phyloP scores from a whole-genome alignment of 2,113 vertebrate species.

The Argyrosomus japonicus region DNA sequence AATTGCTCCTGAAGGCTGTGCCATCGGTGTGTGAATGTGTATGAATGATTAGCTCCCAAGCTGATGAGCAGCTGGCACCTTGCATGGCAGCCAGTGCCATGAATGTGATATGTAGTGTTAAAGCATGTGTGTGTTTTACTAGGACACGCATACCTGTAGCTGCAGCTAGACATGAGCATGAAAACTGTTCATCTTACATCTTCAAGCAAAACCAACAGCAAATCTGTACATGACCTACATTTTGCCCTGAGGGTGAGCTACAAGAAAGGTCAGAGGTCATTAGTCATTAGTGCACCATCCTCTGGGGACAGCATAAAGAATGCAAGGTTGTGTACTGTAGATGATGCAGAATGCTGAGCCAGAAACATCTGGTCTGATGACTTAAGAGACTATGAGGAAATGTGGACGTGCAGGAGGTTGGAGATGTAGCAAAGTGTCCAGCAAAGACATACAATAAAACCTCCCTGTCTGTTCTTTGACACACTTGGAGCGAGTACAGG shows the following conservation, averaged over 20 bases:
- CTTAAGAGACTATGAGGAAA: neutral
- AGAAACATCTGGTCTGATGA: neutral
- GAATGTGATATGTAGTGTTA: too few relatives aligned
- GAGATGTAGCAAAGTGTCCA: neutral
- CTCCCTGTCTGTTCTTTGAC: neutral
- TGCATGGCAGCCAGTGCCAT: too few relatives aligned
- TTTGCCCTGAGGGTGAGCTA: neutral
- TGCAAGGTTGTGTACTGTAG: too few relatives aligned
- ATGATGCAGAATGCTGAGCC: neutral
- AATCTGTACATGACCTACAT: neutral
- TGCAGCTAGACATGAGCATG: neutral
- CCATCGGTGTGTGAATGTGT: too few relatives aligned
- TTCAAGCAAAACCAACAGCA: neutral
- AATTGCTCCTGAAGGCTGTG: too few relatives aligned
- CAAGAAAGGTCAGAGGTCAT: neutral
- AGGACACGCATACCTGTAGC: slow-evolving; percentile 5
- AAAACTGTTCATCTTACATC: neutral
- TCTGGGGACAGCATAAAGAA: neutral
- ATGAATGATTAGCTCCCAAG: too few relatives aligned
- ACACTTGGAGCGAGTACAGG: neutral
- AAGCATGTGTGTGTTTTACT: neutral
- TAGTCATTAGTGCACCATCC: neutral
- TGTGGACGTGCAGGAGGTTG: neutral
- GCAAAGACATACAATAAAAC: neutral
- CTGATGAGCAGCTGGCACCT: too few relatives aligned